phyloP scores from a whole-genome alignment of 2,797 vertebrate species.

The Rhinoraja longicauda region DNA sequence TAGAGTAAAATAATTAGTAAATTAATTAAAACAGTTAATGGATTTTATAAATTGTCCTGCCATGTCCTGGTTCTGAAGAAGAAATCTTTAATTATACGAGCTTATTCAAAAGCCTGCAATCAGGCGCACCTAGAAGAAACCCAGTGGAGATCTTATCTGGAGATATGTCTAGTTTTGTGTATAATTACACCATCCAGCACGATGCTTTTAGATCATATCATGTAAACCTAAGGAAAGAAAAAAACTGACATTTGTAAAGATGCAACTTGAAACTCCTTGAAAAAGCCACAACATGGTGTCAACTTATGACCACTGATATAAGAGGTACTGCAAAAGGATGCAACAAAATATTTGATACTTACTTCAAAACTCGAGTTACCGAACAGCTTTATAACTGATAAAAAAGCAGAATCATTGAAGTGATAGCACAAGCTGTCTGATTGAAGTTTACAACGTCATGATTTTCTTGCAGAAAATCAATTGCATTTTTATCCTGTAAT shows the following conservation, averaged over 20 bases:
- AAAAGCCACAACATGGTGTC: neutral
- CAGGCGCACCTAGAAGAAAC: neutral
- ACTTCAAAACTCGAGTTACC: neutral
- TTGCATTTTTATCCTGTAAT: too few relatives aligned
- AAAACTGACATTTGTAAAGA: neutral
- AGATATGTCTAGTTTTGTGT: neutral
- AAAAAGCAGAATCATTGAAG: neutral
- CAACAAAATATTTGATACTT: neutral
- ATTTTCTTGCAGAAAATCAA: neutral
- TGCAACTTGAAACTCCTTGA: neutral
- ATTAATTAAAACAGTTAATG: neutral
- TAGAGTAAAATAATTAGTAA: neutral
- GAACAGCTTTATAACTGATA: neutral
- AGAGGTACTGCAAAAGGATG: neutral
- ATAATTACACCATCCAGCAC: neutral
- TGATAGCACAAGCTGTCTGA: neutral
- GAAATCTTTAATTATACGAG: neutral
- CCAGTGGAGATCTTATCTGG: neutral
- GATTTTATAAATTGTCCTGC: neutral
- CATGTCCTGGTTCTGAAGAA: neutral
- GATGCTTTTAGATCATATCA: neutral
- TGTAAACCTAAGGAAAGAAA: too few relatives aligned
- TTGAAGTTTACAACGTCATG: neutral
- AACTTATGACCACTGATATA: neutral
- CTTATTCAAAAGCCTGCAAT: neutral